Evolutionary conservation across 2,797 vertebrate species (phyloP), one percentile per base, ranked within the genome.

Genomic region (Oreochromis grahami): DNA sequence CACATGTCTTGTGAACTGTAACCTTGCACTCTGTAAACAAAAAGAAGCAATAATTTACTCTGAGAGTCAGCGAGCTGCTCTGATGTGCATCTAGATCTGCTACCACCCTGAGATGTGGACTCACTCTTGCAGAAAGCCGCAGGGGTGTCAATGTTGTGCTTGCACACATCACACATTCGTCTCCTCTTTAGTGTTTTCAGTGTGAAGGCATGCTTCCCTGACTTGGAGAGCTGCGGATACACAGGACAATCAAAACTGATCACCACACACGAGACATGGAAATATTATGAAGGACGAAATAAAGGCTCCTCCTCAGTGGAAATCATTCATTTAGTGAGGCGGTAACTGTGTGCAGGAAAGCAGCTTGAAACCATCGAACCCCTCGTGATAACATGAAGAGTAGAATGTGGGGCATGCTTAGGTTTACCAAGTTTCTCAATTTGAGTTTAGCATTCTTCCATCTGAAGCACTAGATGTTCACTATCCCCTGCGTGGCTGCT

Each of bases 81-180:
- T 70, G 63, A 78, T 50, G 17, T 50, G 36, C 81, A 26, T 80
- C 55, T 48, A 52, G 82, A 38, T 81, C 38, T 53, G 82, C 76
- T 12, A 10, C 41, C 56, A 79, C 17, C 82, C 65, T 70, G 53
- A 79, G 81, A 55, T 5, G n/a, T 83, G 51, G 74, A 90, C 94
- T 97, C 90, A 98, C 97, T 97, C 95, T 94, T 96, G 92, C 97
- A 98, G 26, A 97, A 96, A 77, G 95, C 87, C 7, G 95, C 97
- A 1, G 95, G 94, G 85, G 89, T 95, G 79, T 97, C 92, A 14
- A 98, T 94, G 89, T 92, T 94, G 92, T 96, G 95, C 91, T 95
- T 94, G 87, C 97, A 98, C 29, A 97, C 96, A 0, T 94, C 93
- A 56, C 97, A 98, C 63, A 91, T 90, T 4, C 93, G 95, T 80